A percentile compares a stretch with the other conserved stretches of the same genome.
phyloP scores from a whole-genome alignment of 2,113 vertebrate genomes.

The Mus musculus region GRCm39 chr1:160533501-160534000 shows the following conservation, averaged over 20 bases:
- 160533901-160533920: not conserved
- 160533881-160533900: not conserved
- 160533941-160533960: constrained; percentile 23
- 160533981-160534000: not conserved
- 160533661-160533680: not conserved
- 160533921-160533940: constrained; percentile 6
- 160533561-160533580: not conserved
- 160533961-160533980: not conserved
- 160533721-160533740: not conserved
- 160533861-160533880: not conserved
- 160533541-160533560: not conserved
- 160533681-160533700: not conserved
- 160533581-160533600: constrained; percentile 9
- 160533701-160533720: not conserved
- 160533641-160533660: not conserved
- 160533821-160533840: constrained; percentile 49
- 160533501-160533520: constrained; percentile 50
- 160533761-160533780: constrained; percentile 1
- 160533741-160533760: not conserved
- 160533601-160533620: not conserved
- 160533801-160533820: not conserved
- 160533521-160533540: not conserved
- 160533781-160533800: not conserved
- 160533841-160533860: constrained; percentile 13
- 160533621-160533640: not conserved